Conservation (phyloP, 2,888 invertebrate species). For the Cryptus viduatorius region DNA sequence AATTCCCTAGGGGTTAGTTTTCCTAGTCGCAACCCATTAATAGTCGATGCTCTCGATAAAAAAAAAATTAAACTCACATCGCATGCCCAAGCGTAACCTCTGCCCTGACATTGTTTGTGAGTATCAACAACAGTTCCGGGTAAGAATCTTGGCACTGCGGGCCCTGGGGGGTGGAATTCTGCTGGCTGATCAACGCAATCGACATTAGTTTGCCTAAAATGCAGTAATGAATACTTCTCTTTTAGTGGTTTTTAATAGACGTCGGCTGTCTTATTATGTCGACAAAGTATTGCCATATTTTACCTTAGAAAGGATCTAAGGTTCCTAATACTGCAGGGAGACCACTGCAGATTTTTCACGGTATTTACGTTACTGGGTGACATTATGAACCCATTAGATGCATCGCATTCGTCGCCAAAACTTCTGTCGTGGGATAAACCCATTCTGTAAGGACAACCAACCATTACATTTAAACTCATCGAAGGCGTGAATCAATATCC, state of each 20-base stretch:
- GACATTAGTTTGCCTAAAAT: neutral
- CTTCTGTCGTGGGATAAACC: constrained; percentile 41
- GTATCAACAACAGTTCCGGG: neutral
- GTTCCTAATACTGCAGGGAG: constrained; percentile 10
- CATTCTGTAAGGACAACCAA: constrained; percentile 17
- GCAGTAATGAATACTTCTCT: neutral
- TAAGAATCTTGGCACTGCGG: neutral
- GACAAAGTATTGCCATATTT: neutral
- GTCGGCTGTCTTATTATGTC: no score
- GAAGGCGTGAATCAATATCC: neutral
- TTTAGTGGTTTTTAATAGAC: neutral
- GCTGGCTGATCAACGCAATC: neutral
- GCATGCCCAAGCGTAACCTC: neutral
- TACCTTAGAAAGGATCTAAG: constrained; percentile 11
- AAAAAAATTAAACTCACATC: neutral
- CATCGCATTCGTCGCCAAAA: neutral
- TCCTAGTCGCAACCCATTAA: no score
- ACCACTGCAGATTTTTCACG: constrained; percentile 29
- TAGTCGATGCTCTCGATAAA: no score
- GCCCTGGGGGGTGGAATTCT: neutral
- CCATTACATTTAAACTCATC: neutral
- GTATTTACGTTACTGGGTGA: neutral
- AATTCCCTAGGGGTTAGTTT: no score
- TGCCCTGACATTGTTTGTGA: neutral
- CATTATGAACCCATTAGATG: constrained; percentile 32